phyloP scores from a whole-genome alignment of 2,113 vertebrate genomes.

The Semnornis frantzii region DNA sequence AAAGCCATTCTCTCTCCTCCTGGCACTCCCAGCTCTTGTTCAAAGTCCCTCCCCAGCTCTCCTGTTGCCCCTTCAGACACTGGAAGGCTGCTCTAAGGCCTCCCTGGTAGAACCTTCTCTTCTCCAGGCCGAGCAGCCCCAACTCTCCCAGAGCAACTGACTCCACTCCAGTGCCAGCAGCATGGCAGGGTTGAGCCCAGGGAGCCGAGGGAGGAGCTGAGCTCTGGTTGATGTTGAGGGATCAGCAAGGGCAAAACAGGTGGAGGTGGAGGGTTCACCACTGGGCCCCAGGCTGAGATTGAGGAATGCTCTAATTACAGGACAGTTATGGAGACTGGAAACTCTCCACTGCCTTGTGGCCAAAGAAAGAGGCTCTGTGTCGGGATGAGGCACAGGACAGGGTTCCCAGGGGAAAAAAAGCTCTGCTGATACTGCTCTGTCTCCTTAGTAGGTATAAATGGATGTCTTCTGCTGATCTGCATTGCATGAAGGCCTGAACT shows the following conservation, averaged over 20 bases:
- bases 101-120: no score
- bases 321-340: neutral
- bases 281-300: neutral
- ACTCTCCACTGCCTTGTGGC: neutral
- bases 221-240: neutral
- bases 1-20: no score
- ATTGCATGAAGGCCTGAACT: neutral
- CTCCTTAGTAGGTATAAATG: neutral
- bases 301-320: neutral
- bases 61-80: no score
- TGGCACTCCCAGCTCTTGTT: no score
- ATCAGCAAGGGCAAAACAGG: neutral
- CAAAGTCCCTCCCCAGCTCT: no score
- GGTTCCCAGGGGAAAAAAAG: conserved; percentile 52
- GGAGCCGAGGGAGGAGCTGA: neutral
- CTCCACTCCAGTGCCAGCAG: accelerated
- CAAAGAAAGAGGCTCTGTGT: conserved; percentile 27
- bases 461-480: neutral
- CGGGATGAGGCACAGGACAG: neutral
- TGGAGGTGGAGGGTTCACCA: neutral
- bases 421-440: neutral
- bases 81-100: no score
- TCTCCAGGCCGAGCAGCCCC: no score
- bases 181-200: neutral
- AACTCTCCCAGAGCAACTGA: neutral